Evolutionary conservation across 2,113 vertebrate species (phyloP).

Genomic region (Macroglossus sobrinus): DNA sequence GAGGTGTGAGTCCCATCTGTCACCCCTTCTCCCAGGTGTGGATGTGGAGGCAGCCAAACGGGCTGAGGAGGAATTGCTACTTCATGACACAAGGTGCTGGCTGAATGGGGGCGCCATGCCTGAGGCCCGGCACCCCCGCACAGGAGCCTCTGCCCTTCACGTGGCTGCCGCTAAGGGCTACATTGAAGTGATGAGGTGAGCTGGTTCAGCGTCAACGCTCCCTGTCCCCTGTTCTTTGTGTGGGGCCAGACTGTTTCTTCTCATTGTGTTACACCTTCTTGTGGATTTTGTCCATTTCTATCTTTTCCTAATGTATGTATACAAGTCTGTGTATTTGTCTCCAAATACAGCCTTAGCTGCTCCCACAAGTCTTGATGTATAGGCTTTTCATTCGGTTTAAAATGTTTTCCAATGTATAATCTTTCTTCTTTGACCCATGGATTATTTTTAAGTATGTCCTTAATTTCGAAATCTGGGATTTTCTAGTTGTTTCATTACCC

Average conservation of each 20-base stretch:
- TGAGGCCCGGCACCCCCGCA: slow-evolving; percentile 84
- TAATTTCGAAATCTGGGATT: not conserved
- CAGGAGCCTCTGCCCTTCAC: slow-evolving; percentile 90
- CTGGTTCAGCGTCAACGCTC: accelerated
- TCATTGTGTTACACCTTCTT: accelerated
- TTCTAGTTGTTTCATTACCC: not conserved
- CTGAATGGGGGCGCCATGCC: slow-evolving; percentile 85
- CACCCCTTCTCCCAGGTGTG: slow-evolving; percentile 81
- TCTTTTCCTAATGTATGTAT: accelerated
- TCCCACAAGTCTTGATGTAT: accelerated
- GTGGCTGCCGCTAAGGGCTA: slow-evolving; percentile 95
- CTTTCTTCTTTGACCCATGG: not conserved
- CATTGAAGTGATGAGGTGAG: slow-evolving; percentile 92
- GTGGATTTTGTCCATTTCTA: not conserved
- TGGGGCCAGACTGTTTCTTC: accelerated
- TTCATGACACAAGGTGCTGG: slow-evolving; percentile 88
- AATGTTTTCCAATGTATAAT: not conserved
- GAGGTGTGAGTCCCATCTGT: accelerated
- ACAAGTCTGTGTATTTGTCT: not conserved
- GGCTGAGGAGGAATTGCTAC: slow-evolving; percentile 90
- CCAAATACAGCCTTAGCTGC: not conserved
- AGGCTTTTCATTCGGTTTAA: not conserved
- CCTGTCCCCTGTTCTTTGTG: not conserved
- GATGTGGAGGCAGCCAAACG: slow-evolving; percentile 89
- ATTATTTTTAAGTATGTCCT: not conserved